Evolutionary conservation across 2,797 vertebrate species (phyloP).

Genomic region (Macropodus opercularis): DNA sequence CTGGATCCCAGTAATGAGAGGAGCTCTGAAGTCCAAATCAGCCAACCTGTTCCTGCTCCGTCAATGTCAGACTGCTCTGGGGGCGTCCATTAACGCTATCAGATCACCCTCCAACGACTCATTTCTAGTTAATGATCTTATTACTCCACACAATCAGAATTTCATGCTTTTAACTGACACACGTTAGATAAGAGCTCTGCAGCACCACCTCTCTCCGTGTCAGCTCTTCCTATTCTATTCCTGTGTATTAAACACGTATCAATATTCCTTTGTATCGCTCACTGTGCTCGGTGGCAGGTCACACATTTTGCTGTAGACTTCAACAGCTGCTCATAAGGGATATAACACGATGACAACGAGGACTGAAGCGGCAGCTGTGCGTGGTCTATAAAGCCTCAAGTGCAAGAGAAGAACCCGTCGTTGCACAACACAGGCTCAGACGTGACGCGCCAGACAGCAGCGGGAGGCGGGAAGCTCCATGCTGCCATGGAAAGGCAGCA

Average conservation of each 20-base stretch:
- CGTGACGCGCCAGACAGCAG: too few relatives aligned
- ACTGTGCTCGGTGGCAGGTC: slow-evolving; percentile 2
- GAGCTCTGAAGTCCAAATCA: slow-evolving; percentile 26
- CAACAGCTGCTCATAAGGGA: background rate
- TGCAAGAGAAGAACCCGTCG: too few relatives aligned
- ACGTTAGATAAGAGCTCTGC: slow-evolving; percentile 12
- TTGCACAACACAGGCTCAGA: too few relatives aligned
- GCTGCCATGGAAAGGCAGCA: too few relatives aligned
- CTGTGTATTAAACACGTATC: slow-evolving; percentile 4
- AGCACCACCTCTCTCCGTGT: slow-evolving; percentile 13
- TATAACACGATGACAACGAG: background rate
- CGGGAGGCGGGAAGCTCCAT: too few relatives aligned
- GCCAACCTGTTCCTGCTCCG: slow-evolving; percentile 46
- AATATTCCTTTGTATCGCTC: slow-evolving; percentile 3
- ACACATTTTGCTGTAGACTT: background rate
- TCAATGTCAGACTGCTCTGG: slow-evolving; percentile 40
- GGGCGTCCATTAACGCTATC: slow-evolving; percentile 48
- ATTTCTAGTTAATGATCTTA: slow-evolving; percentile 49
- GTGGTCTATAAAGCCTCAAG: too few relatives aligned
- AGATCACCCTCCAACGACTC: slow-evolving; percentile 35
- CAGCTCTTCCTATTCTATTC: slow-evolving; percentile 13
- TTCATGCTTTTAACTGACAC: slow-evolving; percentile 34
- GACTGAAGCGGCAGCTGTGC: too few relatives aligned
- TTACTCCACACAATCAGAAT: slow-evolving; percentile 35
- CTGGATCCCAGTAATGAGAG: slow-evolving; percentile 6